Conservation (phyloP, 2,888 invertebrate species). For the Autographa gamma region DNA sequence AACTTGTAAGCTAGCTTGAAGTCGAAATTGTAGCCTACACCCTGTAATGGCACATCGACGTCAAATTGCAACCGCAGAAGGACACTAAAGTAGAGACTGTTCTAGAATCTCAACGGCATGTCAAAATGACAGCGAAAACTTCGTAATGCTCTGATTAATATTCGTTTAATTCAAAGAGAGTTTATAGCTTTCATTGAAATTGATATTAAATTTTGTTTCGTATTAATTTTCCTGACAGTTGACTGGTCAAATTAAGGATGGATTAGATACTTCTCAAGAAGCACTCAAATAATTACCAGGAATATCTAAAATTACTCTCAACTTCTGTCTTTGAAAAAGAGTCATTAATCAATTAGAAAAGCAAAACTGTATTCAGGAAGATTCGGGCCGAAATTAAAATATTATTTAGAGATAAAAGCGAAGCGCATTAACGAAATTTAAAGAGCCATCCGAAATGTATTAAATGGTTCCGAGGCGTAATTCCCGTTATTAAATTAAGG, state of each 20-base stretch:
- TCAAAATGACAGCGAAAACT: background rate
- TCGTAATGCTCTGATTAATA: background rate
- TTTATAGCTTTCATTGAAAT: conserved; percentile 4
- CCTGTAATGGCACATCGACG: conserved; percentile 78
- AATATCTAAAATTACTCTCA: conserved; percentile 29
- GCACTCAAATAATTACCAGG: conserved; percentile 26
- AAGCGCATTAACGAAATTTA: conserved; percentile 57
- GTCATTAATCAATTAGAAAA: conserved; percentile 51
- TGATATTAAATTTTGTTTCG: background rate
- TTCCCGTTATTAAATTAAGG: conserved; percentile 72
- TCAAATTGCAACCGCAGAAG: conserved; percentile 8
- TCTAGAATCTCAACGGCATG: background rate
- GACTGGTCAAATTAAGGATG: background rate
- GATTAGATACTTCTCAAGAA: conserved; percentile 15
- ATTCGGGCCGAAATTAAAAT: conserved; percentile 46
- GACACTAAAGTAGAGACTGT: background rate
- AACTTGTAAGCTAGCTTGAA: conserved; percentile 96
- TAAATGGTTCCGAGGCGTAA: conserved; percentile 58
- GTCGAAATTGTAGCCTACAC: conserved; percentile 94
- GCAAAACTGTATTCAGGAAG: conserved; percentile 34
- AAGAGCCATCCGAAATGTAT: conserved; percentile 54
- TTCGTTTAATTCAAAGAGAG: background rate
- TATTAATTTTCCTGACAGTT: background rate
- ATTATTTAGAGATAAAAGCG: conserved; percentile 52
- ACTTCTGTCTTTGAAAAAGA: conserved; percentile 41